A percentile compares a stretch with the other conserved stretches of the same genome.
phyloP scores from a whole-genome alignment of 1,140 invertebrate genomes.

The Atta colombica region DNA sequence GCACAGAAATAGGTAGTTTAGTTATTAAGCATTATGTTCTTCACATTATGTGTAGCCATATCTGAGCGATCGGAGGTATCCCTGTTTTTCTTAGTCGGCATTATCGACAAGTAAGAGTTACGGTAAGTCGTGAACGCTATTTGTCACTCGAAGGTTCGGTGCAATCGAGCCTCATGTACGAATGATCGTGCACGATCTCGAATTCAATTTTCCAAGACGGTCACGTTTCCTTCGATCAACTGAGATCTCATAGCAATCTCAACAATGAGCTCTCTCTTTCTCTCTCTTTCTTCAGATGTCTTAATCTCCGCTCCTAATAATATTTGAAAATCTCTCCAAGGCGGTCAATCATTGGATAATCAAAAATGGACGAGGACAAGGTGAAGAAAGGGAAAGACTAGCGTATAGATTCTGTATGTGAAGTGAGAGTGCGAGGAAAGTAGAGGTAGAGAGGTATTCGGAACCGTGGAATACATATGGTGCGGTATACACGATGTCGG shows the following conservation, averaged over 20 bases:
- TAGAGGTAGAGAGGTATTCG: neutral
- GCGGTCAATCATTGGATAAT: neutral
- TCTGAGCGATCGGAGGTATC: neutral
- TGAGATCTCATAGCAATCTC: conserved; percentile 13
- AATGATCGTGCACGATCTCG: conserved; percentile 30
- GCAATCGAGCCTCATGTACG: neutral
- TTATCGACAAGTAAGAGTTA: conserved; percentile 28
- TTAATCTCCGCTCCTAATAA: conserved; percentile 25
- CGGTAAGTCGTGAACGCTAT: conserved; percentile 53
- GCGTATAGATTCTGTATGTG: neutral
- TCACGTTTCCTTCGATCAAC: conserved; percentile 65
- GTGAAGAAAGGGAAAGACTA: neutral
- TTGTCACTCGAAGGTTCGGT: conserved; percentile 58
- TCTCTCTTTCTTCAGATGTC: conserved; percentile 22
- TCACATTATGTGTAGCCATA: neutral
- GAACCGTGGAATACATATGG: neutral
- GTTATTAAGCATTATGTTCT: conserved; percentile 53
- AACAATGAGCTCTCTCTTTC: conserved; percentile 9
- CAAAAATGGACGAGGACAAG: neutral
- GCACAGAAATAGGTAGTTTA: conserved; percentile 63
- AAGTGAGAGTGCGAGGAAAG: conserved; percentile 29
- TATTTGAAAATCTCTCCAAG: conserved; percentile 21
- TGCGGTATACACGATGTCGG: conserved; percentile 49
- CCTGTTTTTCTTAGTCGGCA: neutral
- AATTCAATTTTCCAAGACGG: conserved; percentile 21